phyloP scores from a whole-genome alignment of 2,888 invertebrate species.

The Xestia xanthographa region DNA sequence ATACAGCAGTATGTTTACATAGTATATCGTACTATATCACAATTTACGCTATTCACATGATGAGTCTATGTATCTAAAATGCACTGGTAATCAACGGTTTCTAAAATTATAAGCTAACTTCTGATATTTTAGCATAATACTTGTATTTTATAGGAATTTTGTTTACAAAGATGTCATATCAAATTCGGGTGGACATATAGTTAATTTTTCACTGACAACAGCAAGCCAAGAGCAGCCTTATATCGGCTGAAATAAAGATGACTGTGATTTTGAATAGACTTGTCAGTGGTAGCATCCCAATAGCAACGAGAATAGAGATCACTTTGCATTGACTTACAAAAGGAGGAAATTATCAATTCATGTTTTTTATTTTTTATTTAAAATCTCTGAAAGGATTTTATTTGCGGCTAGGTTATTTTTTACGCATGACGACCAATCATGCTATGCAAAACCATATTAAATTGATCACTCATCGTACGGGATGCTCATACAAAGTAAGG shows the following conservation, averaged over 20 bases:
- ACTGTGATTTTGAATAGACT: background rate
- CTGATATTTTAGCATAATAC: conserved; percentile 2
- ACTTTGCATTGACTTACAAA: background rate
- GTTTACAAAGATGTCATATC: background rate
- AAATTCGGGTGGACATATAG: background rate
- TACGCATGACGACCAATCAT: no score
- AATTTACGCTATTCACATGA: conserved; percentile 46
- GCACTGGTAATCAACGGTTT: conserved; percentile 23
- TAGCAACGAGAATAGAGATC: background rate
- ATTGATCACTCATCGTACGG: no score
- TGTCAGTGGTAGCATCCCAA: background rate
- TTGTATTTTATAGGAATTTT: background rate
- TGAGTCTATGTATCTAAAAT: conserved; percentile 45
- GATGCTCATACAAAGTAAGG: no score
- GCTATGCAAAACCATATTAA: no score
- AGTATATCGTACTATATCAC: conserved; percentile 50
- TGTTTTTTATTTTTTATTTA: background rate
- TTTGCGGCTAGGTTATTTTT: background rate
- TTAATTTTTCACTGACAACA: background rate
- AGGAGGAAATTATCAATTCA: background rate
- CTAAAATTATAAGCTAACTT: background rate
- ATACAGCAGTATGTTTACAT: conserved; percentile 28
- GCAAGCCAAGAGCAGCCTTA: background rate
- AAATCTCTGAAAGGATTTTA: background rate
- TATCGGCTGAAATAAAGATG: background rate